These are phyloP conservation scores for Sepiola atlantica DNA, from an alignment of 2,888 invertebrate genomes.

Conservation along the genomic window DNA sequence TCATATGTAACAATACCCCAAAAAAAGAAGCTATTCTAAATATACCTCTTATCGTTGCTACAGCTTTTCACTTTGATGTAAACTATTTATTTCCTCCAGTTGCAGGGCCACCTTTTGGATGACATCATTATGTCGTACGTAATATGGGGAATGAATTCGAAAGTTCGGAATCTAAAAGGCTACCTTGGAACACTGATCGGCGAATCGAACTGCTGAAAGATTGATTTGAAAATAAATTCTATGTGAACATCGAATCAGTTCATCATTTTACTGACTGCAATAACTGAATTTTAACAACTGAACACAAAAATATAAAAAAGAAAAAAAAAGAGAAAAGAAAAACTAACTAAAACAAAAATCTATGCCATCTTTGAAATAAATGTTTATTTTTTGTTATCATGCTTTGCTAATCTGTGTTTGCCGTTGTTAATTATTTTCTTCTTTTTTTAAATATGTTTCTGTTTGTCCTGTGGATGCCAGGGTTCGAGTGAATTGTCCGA, in stretches of 20 bases:
- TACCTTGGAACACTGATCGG: conserved; percentile 60
- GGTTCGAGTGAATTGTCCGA: no score
- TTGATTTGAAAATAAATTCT: not conserved
- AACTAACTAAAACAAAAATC: not conserved
- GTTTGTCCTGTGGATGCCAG: no score
- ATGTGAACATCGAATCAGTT: not conserved
- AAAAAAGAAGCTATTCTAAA: no score
- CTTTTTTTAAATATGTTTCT: not conserved
- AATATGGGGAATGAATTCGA: conserved; percentile 66
- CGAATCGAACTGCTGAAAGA: conserved; percentile 55
- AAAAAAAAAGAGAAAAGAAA: not conserved
- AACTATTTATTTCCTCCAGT: conserved; percentile 24
- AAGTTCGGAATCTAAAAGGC: conserved; percentile 62
- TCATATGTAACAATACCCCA: no score
- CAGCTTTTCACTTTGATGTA: not conserved
- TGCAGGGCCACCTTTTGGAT: conserved; percentile 69
- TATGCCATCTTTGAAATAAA: not conserved
- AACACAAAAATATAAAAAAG: not conserved
- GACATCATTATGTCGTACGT: conserved; percentile 69
- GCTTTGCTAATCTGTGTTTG: not conserved
- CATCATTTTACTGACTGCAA: no score
- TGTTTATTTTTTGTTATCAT: not conserved
- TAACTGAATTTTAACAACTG: not conserved
- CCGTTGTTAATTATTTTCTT: not conserved
- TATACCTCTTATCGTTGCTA: not conserved